These are phyloP conservation scores for Sinohyriopsis cumingii DNA, from an alignment of 2,888 invertebrate species.

Conservation along the genomic window DNA sequence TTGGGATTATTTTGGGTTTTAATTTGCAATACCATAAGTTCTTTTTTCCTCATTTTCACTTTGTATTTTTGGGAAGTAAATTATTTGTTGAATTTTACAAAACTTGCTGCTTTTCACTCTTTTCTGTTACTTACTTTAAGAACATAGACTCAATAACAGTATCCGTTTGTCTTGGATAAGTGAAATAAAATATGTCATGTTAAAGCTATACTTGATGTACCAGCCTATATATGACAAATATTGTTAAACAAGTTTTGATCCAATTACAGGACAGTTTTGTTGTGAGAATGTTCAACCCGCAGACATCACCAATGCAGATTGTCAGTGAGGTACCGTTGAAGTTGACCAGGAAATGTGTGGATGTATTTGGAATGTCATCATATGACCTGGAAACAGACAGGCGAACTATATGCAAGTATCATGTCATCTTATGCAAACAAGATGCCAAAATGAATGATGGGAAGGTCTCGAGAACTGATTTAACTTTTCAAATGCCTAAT, in stretches of 20 bases:
- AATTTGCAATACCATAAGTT: no score
- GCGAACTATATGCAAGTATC: constrained; percentile 67
- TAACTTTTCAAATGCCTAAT: neutral
- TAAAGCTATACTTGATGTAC: no score
- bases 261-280: constrained; percentile 82
- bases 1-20: no score
- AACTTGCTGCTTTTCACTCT: no score
- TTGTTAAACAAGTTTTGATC: neutral
- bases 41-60: no score
- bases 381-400: constrained; percentile 80
- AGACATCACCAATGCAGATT: constrained; percentile 74
- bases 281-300: constrained; percentile 82
- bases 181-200: no score
- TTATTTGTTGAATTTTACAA: no score
- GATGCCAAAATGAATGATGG: neutral
- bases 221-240: neutral
- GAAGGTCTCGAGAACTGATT: neutral
- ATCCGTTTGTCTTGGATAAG: no score
- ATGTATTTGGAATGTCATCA: constrained; percentile 82
- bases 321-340: constrained; percentile 82
- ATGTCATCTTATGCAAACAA: neutral
- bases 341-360: constrained; percentile 85
- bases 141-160: no score
- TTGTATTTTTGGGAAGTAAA: no score
- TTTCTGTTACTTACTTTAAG: no score